Base-by-base conservation (phyloP, 53 echinoderm and acorn worm species). In the Astropecten irregularis region DNA sequence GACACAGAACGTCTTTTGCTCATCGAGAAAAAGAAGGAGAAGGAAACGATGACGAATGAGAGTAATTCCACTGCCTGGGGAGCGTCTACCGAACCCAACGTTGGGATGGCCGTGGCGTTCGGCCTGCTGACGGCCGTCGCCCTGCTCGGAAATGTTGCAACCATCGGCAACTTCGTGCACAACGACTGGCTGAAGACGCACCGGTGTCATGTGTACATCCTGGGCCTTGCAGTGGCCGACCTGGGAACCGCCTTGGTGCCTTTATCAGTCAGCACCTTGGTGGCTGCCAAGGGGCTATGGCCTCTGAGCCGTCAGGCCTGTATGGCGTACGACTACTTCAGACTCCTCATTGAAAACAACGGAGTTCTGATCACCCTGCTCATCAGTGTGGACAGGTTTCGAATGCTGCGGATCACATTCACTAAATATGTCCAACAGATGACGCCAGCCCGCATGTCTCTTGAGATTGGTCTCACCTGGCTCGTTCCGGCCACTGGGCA, bases 271-370 rank as follows among this genome's bases (percentile, higher is more conserved):
- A 74, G 57, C 76, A 50, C 68, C 2, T 39, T 87, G 14, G 77
- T 87, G 15, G 59, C 73, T 0, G 50, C 73, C 8, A 73, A 73
- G 11, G 84, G 91, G 49, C 49, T 57, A 8, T 91, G 87, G 91
- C 87, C 87, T 4, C 58, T 87, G 34, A 59, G 76, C 28, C 49
- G 66, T 15, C 50, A 49, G 29, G 26, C 49, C 20, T 91, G 91
- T 32, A 73, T 68, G 52, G 9, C 70, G 9, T 91, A 74, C 55
- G 59, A 91, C 67, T 91, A 69, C 60, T 38, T 91, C 38, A 69
- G 91, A 5, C 52, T 91, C 37, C 68, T 91, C 19, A 70, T 87
- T n/a, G 87, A 91, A 40, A 83, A 66, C 36, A 79, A 87, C 9
- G 83, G 83, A 25, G 69, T 87, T 0, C 60, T 87, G 52, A 82